A percentile compares a stretch with the other conserved stretches of the same genome.
These are phyloP conservation scores for Orthonyx spaldingii DNA, from an alignment of 2,113 vertebrate species.

Conservation along the genomic window DNA sequence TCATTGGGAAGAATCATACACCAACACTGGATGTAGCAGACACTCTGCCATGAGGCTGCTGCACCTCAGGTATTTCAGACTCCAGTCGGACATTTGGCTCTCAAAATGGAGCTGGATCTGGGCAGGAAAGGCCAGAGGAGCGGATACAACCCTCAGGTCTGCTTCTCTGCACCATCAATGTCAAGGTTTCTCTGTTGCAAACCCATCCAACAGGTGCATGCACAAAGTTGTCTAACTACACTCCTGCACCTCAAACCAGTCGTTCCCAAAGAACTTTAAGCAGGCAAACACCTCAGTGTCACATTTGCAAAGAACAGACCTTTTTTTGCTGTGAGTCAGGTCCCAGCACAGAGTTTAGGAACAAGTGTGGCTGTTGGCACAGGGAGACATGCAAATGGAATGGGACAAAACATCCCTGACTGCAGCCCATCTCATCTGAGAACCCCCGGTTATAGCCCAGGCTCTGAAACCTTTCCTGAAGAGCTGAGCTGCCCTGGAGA, in stretches of 20 bases:
- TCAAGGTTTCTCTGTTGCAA: not conserved
- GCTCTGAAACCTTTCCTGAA: not conserved
- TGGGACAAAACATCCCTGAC: not conserved
- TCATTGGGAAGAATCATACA: not conserved
- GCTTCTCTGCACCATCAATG: not conserved
- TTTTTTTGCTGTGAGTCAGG: not conserved
- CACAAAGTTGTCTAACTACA: not conserved
- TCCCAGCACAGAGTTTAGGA: not conserved
- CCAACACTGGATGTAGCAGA: not conserved
- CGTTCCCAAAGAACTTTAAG: not conserved
- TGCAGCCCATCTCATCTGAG: not conserved
- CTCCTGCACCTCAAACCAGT: not conserved
- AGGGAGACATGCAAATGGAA: not conserved
- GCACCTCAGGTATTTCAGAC: not conserved
- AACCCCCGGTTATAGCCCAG: not conserved
- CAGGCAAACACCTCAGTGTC: not conserved
- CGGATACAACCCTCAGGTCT: not conserved
- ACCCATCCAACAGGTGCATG: not conserved
- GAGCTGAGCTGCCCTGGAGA: not conserved
- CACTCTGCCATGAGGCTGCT: accelerated
- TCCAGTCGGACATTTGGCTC: not conserved
- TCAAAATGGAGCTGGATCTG: not conserved
- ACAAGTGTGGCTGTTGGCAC: not conserved
- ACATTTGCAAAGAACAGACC: not conserved
- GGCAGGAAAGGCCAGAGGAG: not conserved